Conservation (phyloP, 2,113 vertebrate species). For the Gymnocephalus cernua region DNA sequence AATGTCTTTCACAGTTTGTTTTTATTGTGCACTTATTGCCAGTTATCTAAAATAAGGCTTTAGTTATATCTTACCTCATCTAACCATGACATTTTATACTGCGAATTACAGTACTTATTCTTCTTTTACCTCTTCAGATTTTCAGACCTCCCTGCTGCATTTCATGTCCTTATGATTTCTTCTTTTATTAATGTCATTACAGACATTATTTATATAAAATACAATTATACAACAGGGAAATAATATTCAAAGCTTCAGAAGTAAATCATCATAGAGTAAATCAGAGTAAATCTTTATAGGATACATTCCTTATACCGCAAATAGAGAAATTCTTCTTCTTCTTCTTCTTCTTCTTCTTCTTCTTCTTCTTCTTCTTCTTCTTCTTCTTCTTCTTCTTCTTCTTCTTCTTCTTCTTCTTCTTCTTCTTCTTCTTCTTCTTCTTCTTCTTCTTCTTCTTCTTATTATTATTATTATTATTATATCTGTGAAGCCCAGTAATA, state of each 20-base stretch:
- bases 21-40: background rate
- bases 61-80: background rate
- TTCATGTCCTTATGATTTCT: background rate
- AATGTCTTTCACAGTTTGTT: background rate
- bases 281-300: background rate
- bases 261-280: conserved; percentile 15
- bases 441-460: too few relatives aligned
- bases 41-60: background rate
- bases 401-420: too few relatives aligned
- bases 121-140: background rate
- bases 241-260: background rate
- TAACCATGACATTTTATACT: background rate
- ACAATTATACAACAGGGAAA: background rate
- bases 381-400: too few relatives aligned
- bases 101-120: background rate
- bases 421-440: too few relatives aligned
- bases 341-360: too few relatives aligned
- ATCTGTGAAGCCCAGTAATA: background rate
- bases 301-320: too few relatives aligned
- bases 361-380: too few relatives aligned
- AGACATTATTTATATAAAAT: background rate
- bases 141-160: background rate
- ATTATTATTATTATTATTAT: too few relatives aligned
- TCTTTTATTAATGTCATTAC: background rate
- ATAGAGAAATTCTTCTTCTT: too few relatives aligned